A percentile compares a stretch with the other conserved stretches of the same genome.
Evolutionary conservation across 2,888 invertebrate genomes (phyloP).

Genomic region (Drosophila quinaria): DNA sequence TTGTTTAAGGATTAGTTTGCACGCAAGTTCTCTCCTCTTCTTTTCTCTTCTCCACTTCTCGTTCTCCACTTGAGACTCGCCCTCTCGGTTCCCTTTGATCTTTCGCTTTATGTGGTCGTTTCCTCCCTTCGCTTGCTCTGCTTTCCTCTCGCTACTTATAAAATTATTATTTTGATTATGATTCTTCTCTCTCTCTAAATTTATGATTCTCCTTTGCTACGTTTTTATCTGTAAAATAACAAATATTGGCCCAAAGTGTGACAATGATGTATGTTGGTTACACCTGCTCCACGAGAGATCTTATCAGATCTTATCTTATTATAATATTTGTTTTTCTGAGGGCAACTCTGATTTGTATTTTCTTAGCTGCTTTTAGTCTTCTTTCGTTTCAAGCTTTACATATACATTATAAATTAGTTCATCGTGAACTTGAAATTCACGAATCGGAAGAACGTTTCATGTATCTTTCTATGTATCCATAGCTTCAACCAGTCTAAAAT

Average conservation of each 20-base stretch:
- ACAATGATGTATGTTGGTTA: conserved; percentile 68
- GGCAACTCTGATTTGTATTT: neutral
- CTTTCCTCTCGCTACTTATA: neutral
- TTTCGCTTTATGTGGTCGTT: conserved; percentile 22
- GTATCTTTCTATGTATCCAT: neutral
- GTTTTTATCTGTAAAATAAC: conserved; percentile 20
- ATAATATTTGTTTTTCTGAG: conserved; percentile 42
- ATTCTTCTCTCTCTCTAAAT: conserved; percentile 6
- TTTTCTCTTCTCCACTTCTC: conserved; percentile 2
- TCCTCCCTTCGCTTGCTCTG: too few relatives aligned
- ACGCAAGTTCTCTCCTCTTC: conserved; percentile 17
- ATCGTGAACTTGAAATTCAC: conserved; percentile 1
- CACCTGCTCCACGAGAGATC: conserved; percentile 58
- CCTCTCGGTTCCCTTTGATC: conserved; percentile 61
- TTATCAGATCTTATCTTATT: conserved; percentile 55
- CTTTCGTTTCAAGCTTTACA: neutral
- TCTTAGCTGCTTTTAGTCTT: neutral
- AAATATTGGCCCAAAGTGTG: conserved; percentile 62
- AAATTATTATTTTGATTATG: conserved; percentile 20
- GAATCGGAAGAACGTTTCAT: neutral
- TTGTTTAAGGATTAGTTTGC: conserved; percentile 70
- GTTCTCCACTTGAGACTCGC: conserved; percentile 54
- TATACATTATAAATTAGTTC: neutral
- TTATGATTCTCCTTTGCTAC: conserved; percentile 6
- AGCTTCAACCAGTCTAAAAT: neutral